A percentile compares a stretch with the other conserved stretches of the same genome.
Evolutionary conservation across 1,140 invertebrate species (phyloP).

Genomic region (Episyrphus balteatus): DNA sequence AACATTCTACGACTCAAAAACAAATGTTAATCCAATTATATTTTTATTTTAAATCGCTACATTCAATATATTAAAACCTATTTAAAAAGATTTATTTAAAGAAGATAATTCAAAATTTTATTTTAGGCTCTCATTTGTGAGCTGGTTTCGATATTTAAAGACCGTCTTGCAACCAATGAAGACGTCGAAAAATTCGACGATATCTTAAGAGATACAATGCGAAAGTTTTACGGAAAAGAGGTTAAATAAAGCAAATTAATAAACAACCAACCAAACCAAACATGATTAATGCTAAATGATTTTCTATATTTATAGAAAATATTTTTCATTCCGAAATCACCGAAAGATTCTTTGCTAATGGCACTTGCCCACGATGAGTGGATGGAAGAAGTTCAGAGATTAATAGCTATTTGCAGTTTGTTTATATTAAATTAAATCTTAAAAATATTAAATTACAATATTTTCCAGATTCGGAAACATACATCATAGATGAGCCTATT

Average conservation of each 20-base stretch:
- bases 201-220: conserved; percentile 48
- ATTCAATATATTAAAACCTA: too few species aligned
- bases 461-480: conserved; percentile 23
- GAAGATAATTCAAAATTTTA: too few species aligned
- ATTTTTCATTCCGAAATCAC: conserved; percentile 27
- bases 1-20: too few species aligned
- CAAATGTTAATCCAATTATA: too few species aligned
- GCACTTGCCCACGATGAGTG: conserved; percentile 26
- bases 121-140: conserved; percentile 62
- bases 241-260: conserved; percentile 7
- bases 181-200: conserved; percentile 56
- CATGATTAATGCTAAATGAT: not conserved
- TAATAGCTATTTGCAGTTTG: conserved; percentile 32
- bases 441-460: not conserved
- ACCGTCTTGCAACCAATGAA: conserved; percentile 57
- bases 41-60: too few species aligned
- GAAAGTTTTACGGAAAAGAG: conserved; percentile 37
- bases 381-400: conserved; percentile 29
- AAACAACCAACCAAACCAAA: not conserved
- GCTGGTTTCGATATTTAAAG: conserved; percentile 62
- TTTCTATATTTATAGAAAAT: conserved; percentile 26
- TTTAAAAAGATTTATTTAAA: too few species aligned
- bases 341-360: conserved; percentile 16
- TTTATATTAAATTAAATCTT: not conserved
- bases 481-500: conserved; percentile 43